Percentiles rank a stretch among this genome's conserved stretches.
These are phyloP conservation scores for Aramus guarauna DNA, from an alignment of 2,113 vertebrate species.

Conservation along the genomic window DNA sequence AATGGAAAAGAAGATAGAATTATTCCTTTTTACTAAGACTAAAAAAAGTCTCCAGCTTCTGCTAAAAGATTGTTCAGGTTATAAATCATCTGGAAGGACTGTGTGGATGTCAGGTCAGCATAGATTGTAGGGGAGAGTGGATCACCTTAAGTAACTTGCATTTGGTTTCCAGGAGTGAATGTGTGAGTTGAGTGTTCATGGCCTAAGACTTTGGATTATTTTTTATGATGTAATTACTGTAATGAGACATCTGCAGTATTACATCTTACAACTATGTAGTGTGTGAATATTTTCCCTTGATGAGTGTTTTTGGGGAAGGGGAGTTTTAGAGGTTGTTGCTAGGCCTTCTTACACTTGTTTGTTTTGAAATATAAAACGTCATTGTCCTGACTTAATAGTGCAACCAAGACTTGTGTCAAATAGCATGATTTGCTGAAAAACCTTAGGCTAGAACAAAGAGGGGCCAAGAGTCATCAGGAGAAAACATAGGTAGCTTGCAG, in stretches of 20 bases:
- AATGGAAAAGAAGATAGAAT: neutral
- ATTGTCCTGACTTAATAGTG: neutral
- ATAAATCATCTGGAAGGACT: neutral
- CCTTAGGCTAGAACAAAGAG: neutral
- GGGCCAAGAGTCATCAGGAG: neutral
- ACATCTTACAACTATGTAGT: neutral
- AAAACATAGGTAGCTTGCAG: neutral
- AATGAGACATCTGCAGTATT: neutral
- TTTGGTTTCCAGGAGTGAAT: neutral
- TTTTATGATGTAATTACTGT: neutral
- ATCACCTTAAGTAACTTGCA: neutral
- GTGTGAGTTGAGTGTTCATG: neutral
- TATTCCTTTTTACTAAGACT: neutral
- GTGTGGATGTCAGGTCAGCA: neutral
- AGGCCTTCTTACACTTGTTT: neutral
- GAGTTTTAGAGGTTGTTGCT: neutral
- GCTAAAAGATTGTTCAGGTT: neutral
- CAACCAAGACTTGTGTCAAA: neutral
- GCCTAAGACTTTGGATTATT: neutral
- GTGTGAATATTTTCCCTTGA: neutral
- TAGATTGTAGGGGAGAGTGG: neutral
- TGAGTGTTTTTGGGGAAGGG: neutral
- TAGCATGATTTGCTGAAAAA: neutral
- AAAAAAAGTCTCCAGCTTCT: neutral
- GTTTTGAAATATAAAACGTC: neutral